These are phyloP conservation scores for Myotis davidii DNA, from an alignment of 2,113 vertebrate genomes.

Conservation along the genomic window DNA sequence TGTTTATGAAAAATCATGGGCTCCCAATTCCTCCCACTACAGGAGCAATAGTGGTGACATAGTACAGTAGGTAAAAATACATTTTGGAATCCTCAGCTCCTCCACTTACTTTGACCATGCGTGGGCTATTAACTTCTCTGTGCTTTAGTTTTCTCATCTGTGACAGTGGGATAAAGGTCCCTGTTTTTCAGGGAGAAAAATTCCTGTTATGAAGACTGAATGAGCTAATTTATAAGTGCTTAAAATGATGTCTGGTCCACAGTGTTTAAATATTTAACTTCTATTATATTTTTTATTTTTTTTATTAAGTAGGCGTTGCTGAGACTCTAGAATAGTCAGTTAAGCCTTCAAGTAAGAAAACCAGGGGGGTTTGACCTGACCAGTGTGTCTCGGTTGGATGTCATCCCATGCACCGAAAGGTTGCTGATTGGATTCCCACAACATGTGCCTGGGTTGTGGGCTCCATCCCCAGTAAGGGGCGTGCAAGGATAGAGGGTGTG, in stretches of 20 bases:
- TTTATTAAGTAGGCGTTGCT: background rate
- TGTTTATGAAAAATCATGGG: background rate
- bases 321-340: background rate
- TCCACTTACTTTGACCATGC: background rate
- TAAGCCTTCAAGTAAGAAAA: background rate
- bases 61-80: background rate
- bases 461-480: background rate
- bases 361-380: background rate
- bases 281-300: background rate
- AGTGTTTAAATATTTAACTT: conserved; percentile 5
- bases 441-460: background rate
- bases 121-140: background rate
- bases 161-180: background rate
- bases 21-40: background rate
- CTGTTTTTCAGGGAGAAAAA: background rate
- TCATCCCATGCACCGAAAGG: background rate
- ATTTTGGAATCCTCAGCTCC: background rate
- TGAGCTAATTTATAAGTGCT: background rate
- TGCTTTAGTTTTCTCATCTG: background rate
- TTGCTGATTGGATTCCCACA: background rate
- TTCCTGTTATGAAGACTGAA: background rate
- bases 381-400: background rate
- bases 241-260: background rate
- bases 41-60: background rate
- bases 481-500: background rate